Conservation (phyloP, 2,888 invertebrate species). For the Habroteleia sp. region DNA sequence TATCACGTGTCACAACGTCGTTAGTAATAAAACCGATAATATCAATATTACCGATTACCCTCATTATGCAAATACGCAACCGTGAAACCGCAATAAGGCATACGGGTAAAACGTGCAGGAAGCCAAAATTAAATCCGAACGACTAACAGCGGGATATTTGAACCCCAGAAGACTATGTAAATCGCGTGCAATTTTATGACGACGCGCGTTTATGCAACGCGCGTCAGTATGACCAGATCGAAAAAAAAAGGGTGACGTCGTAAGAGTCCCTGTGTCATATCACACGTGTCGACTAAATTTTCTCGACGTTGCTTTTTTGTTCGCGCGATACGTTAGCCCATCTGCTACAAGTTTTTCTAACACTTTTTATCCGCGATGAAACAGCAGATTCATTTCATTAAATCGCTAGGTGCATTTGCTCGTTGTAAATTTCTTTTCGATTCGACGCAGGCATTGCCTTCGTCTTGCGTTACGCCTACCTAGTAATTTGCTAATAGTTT, state of each 20-base stretch:
- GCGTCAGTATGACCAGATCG: conserved; percentile 58
- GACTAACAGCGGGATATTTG: conserved; percentile 58
- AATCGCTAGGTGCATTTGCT: conserved; percentile 67
- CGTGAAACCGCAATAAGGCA: conserved; percentile 52
- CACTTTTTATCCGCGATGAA: conserved; percentile 63
- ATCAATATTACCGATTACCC: conserved; percentile 64
- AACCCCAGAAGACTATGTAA: conserved; percentile 70
- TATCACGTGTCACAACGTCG: conserved; percentile 63
- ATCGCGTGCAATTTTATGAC: conserved; percentile 70
- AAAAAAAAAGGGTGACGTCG: conserved; percentile 70
- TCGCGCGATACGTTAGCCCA: conserved; percentile 60
- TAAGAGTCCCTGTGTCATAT: conserved; percentile 73
- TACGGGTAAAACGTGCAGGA: conserved; percentile 57
- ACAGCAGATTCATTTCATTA: conserved; percentile 71
- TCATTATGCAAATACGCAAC: conserved; percentile 60
- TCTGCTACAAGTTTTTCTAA: conserved; percentile 65
- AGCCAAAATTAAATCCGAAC: conserved; percentile 62
- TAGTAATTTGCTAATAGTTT: conserved; percentile 45
- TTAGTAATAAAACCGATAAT: conserved; percentile 64
- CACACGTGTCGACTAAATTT: conserved; percentile 73
- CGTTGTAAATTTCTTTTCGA: conserved; percentile 43
- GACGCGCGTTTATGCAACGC: conserved; percentile 54
- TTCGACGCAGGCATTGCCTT: conserved; percentile 28
- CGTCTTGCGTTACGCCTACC: conserved; percentile 50
- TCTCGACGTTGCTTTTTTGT: conserved; percentile 35